Conservation (phyloP, 1,140 invertebrate genomes). For the Camponotus pennsylvanicus region DNA sequence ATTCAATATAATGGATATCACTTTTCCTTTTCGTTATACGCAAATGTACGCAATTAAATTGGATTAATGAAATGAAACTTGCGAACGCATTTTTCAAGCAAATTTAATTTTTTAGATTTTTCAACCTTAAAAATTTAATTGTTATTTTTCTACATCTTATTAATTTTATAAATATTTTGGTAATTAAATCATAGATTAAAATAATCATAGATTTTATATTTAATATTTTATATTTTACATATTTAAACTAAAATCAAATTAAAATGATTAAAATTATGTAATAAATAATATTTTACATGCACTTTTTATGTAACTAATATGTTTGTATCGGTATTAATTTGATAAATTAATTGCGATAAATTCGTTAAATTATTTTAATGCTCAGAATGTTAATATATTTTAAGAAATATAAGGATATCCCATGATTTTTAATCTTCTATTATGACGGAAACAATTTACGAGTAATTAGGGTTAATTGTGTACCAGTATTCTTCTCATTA, state of each 20-base stretch:
- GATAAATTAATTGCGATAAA: neutral
- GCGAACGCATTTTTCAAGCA: neutral
- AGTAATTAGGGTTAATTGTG: neutral
- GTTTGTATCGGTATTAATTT: neutral
- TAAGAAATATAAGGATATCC: conserved; percentile 16
- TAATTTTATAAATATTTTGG: neutral
- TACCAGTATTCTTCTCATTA: conserved; percentile 2
- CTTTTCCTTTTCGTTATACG: neutral
- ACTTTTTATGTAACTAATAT: conserved; percentile 3
- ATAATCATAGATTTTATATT: neutral
- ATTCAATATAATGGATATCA: neutral
- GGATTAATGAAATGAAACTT: neutral
- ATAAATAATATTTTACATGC: neutral
- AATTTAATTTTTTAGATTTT: neutral
- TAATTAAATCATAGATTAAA: neutral
- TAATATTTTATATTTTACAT: no score
- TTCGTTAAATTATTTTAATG: neutral
- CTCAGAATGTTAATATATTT: conserved; percentile 1
- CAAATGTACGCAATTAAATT: neutral
- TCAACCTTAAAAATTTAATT: neutral
- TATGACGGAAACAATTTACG: conserved; percentile 4
- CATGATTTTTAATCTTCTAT: neutral
- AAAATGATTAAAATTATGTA: neutral
- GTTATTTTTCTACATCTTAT: neutral
- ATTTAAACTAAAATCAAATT: neutral